Evolutionary conservation across 1,140 invertebrate genomes (phyloP), one percentile per base, ranked within the genome.

Genomic region (Tenebrio molitor): DNA sequence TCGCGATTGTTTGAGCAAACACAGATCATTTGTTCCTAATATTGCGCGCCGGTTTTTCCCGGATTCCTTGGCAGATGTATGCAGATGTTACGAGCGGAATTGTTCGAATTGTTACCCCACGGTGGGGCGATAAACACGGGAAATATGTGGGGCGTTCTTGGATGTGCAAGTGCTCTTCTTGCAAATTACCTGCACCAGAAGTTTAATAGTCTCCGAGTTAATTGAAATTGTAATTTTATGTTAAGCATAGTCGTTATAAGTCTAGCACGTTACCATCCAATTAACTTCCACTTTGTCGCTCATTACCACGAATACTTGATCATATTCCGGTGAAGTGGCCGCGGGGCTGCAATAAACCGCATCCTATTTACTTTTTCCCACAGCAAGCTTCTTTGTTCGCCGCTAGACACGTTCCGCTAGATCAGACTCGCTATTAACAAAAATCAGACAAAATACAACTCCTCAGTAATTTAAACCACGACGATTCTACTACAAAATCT

Each of bases 191-290:
- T 58, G 50, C 50, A 58, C 46, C 14, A 25, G 19, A 53, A 53
- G 46, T 53, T 53, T 53, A 53, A 53, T 53, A 53, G 46, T 53
- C 46, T 53, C 19, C 46, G 12, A 46, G 21, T 58, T 58, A 58
- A 58, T 58, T 58, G 50, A 58, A 58, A 58, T 58, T 58, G 50
- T 58, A 58, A 58, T 58, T 58, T 58, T 58, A 58, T 58, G 50
- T 58, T 58, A 58, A 58, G 14, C 50, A 58, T 58, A 58, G 29
- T 58, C 50, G 50, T 58, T 58, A 29, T 58, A 58, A 58, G 50
- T 58, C 50, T 58, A 3, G 23, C 21, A 23, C 23, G 50, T 58
- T 58, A 58, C 21, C 50, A 58, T 58, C 50, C 50, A 58, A 58
- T 58, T 58, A 58, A 58, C 50, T 58, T 58, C 21, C 23, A 58